These are phyloP conservation scores for Heliothis virescens DNA, from an alignment of 1,140 invertebrate genomes.

Conservation along the genomic window DNA sequence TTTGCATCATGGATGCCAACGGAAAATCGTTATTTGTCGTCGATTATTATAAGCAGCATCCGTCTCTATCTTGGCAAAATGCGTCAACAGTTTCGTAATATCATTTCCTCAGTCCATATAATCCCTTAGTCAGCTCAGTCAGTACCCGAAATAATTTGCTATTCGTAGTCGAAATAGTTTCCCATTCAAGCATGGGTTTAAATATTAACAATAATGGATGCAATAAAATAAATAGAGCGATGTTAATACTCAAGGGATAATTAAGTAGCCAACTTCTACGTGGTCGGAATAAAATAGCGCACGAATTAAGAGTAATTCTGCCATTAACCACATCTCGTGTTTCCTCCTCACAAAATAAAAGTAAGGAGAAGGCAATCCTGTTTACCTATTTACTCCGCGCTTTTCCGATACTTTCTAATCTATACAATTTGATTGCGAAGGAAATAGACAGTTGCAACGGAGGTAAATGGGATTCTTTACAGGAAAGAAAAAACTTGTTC, in stretches of 20 bases:
- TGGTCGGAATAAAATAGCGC: constrained; percentile 7
- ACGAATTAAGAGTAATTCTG: constrained; percentile 27
- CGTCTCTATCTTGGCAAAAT: neutral
- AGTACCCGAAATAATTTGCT: constrained; percentile 2
- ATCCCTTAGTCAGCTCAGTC: constrained; percentile 2
- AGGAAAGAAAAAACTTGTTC: constrained; percentile 6
- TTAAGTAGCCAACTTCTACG: constrained; percentile 11
- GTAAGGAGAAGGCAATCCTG: neutral
- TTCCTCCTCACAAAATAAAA: constrained; percentile 4
- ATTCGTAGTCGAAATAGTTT: constrained; percentile 6
- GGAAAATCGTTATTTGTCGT: neutral
- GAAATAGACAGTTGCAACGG: constrained; percentile 34
- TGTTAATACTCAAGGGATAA: constrained; percentile 10
- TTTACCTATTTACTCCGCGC: constrained; percentile 11
- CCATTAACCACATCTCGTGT: constrained; percentile 16
- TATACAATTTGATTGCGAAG: constrained; percentile 9
- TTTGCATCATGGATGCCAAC: neutral
- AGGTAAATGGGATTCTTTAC: constrained; percentile 21
- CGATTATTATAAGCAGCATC: constrained; percentile 1
- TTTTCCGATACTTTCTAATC: constrained; percentile 38
- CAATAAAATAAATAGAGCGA: constrained; percentile 14
- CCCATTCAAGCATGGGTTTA: neutral
- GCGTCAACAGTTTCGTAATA: constrained; percentile 6
- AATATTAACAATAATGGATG: constrained; percentile 21
- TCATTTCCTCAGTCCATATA: neutral